Evolutionary conservation across 2,888 invertebrate species (phyloP).

Genomic region (Clanis bilineata): DNA sequence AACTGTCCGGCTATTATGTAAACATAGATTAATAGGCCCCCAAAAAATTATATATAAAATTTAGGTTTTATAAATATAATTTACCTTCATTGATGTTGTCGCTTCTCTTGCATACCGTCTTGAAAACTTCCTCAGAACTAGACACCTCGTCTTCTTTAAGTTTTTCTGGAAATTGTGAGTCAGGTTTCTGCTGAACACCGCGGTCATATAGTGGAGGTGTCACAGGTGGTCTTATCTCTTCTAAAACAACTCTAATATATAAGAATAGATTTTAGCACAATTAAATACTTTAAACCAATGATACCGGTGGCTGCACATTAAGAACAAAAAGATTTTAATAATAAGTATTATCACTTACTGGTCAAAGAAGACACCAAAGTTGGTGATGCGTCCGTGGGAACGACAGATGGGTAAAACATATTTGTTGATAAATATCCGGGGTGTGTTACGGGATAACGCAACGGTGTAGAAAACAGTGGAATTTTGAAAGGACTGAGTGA

Average conservation of each 20-base stretch:
- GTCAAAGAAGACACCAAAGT: constrained; percentile 26
- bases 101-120: constrained; percentile 36
- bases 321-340: not conserved
- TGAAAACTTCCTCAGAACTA: constrained; percentile 86
- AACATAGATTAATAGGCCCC: too few relatives aligned
- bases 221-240: constrained; percentile 26
- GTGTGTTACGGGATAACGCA: constrained; percentile 64
- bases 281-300: not conserved
- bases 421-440: constrained; percentile 71
- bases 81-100: constrained; percentile 38
- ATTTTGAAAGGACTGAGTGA: constrained; percentile 64
- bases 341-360: constrained; percentile 8
- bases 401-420: constrained; percentile 65
- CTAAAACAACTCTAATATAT: constrained; percentile 26
- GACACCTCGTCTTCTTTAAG: constrained; percentile 88
- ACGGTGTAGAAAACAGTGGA: constrained; percentile 60
- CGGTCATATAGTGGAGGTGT: constrained; percentile 38
- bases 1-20: too few relatives aligned
- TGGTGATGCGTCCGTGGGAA: constrained; percentile 52
- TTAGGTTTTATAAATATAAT: too few relatives aligned
- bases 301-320: not conserved
- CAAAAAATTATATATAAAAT: too few relatives aligned
- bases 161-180: constrained; percentile 60
- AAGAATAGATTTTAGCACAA: not conserved
- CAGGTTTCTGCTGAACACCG: constrained; percentile 53